A percentile compares a stretch with the other conserved stretches of the same genome.
These are phyloP conservation scores for Anthoptus insignis DNA, from an alignment of 2,888 invertebrate species.

Conservation along the genomic window DNA sequence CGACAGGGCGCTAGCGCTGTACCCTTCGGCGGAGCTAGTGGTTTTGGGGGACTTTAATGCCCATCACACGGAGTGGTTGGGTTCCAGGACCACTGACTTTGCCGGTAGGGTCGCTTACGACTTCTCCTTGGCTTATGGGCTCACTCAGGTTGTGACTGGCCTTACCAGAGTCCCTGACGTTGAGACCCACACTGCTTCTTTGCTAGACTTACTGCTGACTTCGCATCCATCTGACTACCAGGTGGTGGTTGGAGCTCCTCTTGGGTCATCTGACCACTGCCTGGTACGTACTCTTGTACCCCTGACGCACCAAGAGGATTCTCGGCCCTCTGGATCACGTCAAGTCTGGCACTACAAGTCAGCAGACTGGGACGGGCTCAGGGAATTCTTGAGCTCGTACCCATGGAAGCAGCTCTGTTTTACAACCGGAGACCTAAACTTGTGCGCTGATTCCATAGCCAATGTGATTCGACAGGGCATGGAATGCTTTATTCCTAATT, in stretches of 20 bases:
- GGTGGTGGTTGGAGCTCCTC: no score
- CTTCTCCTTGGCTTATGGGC: not conserved
- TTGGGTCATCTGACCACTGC: no score
- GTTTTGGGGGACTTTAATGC: not conserved
- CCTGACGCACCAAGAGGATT: not conserved
- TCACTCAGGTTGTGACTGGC: not conserved
- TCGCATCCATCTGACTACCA: no score
- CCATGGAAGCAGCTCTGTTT: no score
- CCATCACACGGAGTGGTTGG: not conserved
- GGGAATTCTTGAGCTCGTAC: not conserved
- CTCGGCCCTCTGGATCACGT: not conserved
- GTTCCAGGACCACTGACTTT: not conserved
- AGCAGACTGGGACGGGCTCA: not conserved
- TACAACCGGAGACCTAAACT: not conserved
- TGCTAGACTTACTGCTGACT: not conserved
- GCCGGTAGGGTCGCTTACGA: not conserved
- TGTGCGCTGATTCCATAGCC: not conserved
- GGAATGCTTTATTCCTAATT: not conserved
- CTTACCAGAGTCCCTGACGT: not conserved
- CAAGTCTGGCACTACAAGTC: not conserved
- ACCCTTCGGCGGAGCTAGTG: not conserved
- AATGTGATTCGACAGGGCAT: not conserved
- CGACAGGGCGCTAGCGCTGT: not conserved
- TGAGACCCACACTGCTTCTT: not conserved
- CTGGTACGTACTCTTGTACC: no score